These are phyloP conservation scores for Sebastiscus albofasciatus DNA, from an alignment of 2,797 vertebrate genomes.

Conservation along the genomic window DNA sequence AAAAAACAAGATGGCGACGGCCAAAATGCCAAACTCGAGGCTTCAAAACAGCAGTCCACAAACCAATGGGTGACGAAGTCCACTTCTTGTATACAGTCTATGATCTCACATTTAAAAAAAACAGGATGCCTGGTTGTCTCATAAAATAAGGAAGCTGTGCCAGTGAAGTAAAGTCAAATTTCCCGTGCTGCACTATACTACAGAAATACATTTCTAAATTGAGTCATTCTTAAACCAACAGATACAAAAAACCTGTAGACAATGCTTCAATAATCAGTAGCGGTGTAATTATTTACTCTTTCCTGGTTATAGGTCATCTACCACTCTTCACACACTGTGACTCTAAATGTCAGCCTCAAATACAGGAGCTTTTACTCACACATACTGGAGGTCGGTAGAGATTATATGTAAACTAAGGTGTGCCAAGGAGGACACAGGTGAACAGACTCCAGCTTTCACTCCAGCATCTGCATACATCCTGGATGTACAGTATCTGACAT, in stretches of 20 bases:
- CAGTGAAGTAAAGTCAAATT: background rate
- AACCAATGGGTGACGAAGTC: no score
- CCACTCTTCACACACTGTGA: background rate
- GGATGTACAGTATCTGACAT: background rate
- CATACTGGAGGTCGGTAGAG: background rate
- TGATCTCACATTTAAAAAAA: background rate
- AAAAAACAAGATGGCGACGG: no score
- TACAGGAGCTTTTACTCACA: background rate
- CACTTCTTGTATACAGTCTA: no score
- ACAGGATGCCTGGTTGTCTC: background rate
- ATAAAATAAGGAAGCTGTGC: background rate
- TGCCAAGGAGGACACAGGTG: background rate
- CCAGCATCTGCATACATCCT: background rate
- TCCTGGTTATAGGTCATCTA: background rate
- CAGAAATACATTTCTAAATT: background rate
- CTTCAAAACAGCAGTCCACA: no score
- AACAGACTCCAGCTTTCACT: background rate
- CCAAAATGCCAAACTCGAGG: no score
- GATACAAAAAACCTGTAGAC: background rate
- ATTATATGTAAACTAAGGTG: conserved; percentile 19
- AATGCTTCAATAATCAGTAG: background rate
- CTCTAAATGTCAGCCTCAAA: conserved; percentile 4
- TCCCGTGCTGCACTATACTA: no score
- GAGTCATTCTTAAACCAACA: background rate
- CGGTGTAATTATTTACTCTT: background rate